phyloP scores from a whole-genome alignment of 2,888 invertebrate genomes.

The Protonemura montana region DNA sequence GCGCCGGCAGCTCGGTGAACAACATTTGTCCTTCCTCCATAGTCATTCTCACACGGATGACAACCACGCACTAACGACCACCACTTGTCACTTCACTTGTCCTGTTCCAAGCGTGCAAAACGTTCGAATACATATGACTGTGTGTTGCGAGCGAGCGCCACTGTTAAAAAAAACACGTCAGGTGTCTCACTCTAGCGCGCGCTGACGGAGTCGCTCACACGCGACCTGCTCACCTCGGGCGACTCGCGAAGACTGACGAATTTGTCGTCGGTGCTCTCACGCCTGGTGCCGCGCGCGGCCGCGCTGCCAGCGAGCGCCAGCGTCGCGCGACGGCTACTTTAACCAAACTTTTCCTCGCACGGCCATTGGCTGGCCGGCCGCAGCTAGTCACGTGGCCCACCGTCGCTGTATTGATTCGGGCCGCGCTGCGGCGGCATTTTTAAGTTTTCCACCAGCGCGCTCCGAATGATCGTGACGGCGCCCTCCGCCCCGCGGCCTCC shows the following conservation, averaged over 20 bases:
- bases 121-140: not conserved
- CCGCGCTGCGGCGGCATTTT: slow-evolving; percentile 81
- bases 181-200: not conserved
- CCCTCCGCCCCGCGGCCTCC: slow-evolving; percentile 9
- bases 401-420: slow-evolving; percentile 77
- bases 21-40: slow-evolving; percentile 66
- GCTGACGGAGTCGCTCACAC: not conserved
- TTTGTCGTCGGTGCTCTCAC: slow-evolving; percentile 19
- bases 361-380: slow-evolving; percentile 56
- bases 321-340: slow-evolving; percentile 43
- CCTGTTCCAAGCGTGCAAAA: not conserved
- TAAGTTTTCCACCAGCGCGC: slow-evolving; percentile 62
- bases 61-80: not conserved
- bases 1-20: slow-evolving; percentile 67
- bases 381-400: slow-evolving; percentile 67
- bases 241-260: slow-evolving; percentile 44
- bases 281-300: not conserved
- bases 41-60: slow-evolving; percentile 25
- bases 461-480: slow-evolving; percentile 33
- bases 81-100: not conserved
- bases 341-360: slow-evolving; percentile 48
- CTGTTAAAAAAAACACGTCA: not conserved
- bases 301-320: slow-evolving; percentile 43
- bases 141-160: slow-evolving; percentile 2
- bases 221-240: slow-evolving; percentile 39